Conservation (phyloP, 2,797 vertebrate species). For the Eulemur albifrons region DNA sequence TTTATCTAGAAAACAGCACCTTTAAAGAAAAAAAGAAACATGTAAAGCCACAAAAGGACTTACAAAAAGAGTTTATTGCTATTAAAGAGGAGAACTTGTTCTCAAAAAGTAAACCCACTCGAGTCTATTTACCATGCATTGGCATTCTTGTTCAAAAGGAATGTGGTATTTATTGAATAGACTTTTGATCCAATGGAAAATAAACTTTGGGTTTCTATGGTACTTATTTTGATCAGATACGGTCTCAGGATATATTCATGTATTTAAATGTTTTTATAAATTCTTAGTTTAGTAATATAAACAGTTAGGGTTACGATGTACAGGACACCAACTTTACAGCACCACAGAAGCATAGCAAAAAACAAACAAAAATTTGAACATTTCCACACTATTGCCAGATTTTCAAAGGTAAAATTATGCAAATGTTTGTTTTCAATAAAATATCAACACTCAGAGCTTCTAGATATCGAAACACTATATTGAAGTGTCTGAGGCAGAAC, state of each 20-base stretch:
- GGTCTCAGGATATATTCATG: not conserved
- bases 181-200: not conserved
- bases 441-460: slow-evolving; percentile 3
- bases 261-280: slow-evolving; percentile 49
- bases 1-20: not conserved
- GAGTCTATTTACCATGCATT: not conserved
- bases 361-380: not conserved
- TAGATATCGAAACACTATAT: slow-evolving; percentile 4
- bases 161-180: not conserved
- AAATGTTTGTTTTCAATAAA: slow-evolving; percentile 55
- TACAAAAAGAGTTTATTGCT: not conserved
- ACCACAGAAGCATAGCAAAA: not conserved
- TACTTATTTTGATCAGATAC: slow-evolving; percentile 25
- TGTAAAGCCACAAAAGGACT: not conserved
- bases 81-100: not conserved
- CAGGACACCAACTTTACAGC: not conserved
- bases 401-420: not conserved
- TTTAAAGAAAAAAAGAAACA: not conserved
- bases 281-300: slow-evolving; percentile 47
- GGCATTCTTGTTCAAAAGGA: not conserved
- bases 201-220: not conserved
- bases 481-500: not conserved
- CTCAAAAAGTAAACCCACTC: slow-evolving; percentile 6
- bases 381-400: not conserved
- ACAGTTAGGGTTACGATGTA: not conserved